These are phyloP conservation scores for Megalops atlanticus DNA, from an alignment of 2,113 vertebrate species.

Conservation along the genomic window DNA sequence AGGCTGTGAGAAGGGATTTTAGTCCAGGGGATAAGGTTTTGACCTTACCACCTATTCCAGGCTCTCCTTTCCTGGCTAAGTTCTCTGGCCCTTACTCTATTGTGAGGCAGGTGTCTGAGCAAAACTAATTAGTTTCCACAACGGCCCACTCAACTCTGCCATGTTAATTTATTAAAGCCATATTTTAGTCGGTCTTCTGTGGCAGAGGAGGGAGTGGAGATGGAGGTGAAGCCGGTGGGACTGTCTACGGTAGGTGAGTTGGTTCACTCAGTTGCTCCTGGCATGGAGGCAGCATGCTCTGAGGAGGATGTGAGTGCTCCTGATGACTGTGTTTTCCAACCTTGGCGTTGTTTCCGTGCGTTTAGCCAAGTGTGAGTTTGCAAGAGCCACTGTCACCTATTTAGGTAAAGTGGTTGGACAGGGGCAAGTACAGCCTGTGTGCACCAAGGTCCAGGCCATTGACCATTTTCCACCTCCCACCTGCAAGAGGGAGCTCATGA, in stretches of 20 bases:
- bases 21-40: slow-evolving; percentile 12
- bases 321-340: not conserved
- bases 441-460: not conserved
- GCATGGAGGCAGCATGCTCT: not conserved
- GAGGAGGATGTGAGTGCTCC: not conserved
- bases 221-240: too few species aligned
- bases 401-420: slow-evolving; percentile 14
- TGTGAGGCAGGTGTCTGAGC: not conserved
- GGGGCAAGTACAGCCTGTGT: not conserved
- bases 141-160: not conserved
- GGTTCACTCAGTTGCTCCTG: not conserved
- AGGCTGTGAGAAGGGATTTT: not conserved
- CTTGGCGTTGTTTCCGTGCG: slow-evolving; percentile 5
- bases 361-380: slow-evolving; percentile 24
- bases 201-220: too few species aligned
- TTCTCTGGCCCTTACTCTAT: slow-evolving; percentile 5
- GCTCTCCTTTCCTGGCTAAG: slow-evolving; percentile 22
- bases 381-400: not conserved
- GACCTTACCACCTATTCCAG: slow-evolving; percentile 3
- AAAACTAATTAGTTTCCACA: slow-evolving; percentile 14
- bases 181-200: too few species aligned
- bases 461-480: slow-evolving; percentile 1
- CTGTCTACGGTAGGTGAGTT: not conserved
- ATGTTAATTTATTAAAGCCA: slow-evolving; percentile 8
- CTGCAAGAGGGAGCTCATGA: slow-evolving; percentile 17